These are phyloP conservation scores for Caenorhabditis elegans DNA, from an alignment of 1,140 invertebrate genomes.

Conservation along the genomic window DNA sequence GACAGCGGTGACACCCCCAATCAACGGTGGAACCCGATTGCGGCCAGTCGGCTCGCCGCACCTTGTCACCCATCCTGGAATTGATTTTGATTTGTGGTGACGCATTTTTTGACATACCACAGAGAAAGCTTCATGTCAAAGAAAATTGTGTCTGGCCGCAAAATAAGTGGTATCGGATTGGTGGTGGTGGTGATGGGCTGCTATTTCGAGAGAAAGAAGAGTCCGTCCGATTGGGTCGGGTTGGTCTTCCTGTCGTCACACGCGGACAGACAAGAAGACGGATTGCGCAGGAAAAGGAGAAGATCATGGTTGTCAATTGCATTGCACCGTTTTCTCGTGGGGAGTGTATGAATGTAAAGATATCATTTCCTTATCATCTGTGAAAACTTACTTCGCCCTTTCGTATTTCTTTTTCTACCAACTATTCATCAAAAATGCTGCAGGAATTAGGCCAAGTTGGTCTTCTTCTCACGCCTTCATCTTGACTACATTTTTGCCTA, in stretches of 20 bases:
- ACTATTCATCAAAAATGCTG: constrained; percentile 4
- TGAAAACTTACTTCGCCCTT: constrained; percentile 31
- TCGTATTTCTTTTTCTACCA: constrained; percentile 17
- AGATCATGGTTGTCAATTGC: constrained; percentile 25
- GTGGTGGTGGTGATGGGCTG: neutral
- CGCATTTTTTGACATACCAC: constrained; percentile 15
- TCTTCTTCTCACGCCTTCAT: neutral
- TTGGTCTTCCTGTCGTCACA: neutral
- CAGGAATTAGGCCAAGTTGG: neutral
- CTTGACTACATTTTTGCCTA: neutral
- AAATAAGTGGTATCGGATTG: neutral
- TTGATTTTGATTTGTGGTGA: constrained; percentile 11
- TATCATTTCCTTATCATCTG: constrained; percentile 32
- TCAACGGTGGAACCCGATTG: neutral
- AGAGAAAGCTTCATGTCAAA: neutral
- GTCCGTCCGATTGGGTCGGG: too few relatives aligned
- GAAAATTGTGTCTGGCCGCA: neutral
- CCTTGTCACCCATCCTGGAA: neutral
- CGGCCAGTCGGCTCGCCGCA: neutral
- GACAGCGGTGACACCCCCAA: constrained; percentile 26
- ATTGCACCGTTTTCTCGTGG: constrained; percentile 20
- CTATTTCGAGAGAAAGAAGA: neutral
- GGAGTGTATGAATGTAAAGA: constrained; percentile 27
- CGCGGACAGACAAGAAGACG: neutral
- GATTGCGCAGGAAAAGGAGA: constrained; percentile 20